phyloP scores from a whole-genome alignment of 2,113 vertebrate species.

The Entomyzon cyanotis region DNA sequence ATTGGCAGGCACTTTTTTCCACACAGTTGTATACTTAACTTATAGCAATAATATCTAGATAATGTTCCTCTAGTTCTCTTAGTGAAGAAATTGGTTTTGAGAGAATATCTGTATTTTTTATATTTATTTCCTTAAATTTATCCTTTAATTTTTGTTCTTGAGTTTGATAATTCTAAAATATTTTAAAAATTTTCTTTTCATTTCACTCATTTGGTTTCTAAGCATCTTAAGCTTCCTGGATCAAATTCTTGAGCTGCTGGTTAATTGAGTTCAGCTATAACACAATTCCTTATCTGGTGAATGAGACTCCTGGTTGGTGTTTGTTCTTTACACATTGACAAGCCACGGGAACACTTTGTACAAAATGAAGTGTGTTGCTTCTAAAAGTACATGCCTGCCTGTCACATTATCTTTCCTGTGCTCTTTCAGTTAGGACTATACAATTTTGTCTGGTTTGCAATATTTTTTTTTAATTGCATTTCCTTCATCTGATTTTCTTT shows the following conservation, averaged over 20 bases:
- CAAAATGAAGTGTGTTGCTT: not conserved
- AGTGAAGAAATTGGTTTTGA: not conserved
- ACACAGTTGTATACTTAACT: not conserved
- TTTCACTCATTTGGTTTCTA: conserved; percentile 41
- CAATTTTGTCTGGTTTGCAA: not conserved
- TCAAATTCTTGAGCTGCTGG: conserved; percentile 7
- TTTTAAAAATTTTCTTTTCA: not conserved
- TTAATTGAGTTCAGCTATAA: conserved; percentile 58
- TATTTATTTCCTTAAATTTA: not conserved
- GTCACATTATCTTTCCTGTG: not conserved
- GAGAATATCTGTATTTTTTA: not conserved
- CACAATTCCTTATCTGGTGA: conserved; percentile 37
- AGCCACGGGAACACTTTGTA: conserved; percentile 24
- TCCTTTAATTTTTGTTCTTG: not conserved
- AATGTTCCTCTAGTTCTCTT: not conserved
- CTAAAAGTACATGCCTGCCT: not conserved
- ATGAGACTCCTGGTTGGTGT: conserved; percentile 37
- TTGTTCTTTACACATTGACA: conserved; percentile 46
- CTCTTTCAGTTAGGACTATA: not conserved
- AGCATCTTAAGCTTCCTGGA: not conserved
- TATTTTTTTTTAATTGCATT: not conserved
- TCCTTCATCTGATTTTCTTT: not conserved
- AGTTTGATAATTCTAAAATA: conserved; percentile 13
- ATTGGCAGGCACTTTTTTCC: not conserved
- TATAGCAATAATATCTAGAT: not conserved